Evolutionary conservation across 2,888 invertebrate species (phyloP), one percentile per base, ranked within the genome.

Genomic region (Leptinotarsa juncta): DNA sequence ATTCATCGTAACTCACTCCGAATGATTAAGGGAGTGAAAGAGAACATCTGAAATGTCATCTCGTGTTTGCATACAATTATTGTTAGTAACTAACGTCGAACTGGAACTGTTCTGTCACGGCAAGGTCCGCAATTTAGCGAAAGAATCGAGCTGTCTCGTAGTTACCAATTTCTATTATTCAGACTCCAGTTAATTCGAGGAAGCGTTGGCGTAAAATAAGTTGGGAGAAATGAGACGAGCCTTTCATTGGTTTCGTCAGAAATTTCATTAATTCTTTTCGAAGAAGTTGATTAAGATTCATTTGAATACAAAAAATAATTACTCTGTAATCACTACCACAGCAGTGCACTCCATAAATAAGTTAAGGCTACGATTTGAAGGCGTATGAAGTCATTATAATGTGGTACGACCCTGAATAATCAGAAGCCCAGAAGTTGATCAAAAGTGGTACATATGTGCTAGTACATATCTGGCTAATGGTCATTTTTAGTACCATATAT

Each of bases 151-250:
- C 20, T 57, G 5, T 23, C 16, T 3, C 23, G 20, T 14, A 57
- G 57, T 42, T 10, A 42, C 10, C 42, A 42, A 10, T 42, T 42
- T 42, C 42, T 10, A 42, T 42, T 42, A 10, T 42, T 42, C 42
- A 42, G 42, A 42, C 42, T 42, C 42, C 42, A 14, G 57, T 57
- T 57, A 57, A 57, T 55, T 53, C 55, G 18, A 18, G 55, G 55
- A 53, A 68, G 68, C 53, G 68, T 55, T 20, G 42, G 20, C 55
- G 68, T 26, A 32, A 68, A 68, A 32, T 68, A 18, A 32, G 68
- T 55, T 42, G 18, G 53, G 42, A 68, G 55, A 55, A 68, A 18
- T n/a, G 55, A 68, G 55, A 32, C 20, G 50, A 16, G 55, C 12
- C 20, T 68, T 42, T 68, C 53, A 20, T 42, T 18, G 42, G 53